Percentiles rank a stretch among this genome's conserved stretches.
phyloP scores from a whole-genome alignment of 2,888 invertebrate genomes.

The Rhogogaster chlorosoma region DNA sequence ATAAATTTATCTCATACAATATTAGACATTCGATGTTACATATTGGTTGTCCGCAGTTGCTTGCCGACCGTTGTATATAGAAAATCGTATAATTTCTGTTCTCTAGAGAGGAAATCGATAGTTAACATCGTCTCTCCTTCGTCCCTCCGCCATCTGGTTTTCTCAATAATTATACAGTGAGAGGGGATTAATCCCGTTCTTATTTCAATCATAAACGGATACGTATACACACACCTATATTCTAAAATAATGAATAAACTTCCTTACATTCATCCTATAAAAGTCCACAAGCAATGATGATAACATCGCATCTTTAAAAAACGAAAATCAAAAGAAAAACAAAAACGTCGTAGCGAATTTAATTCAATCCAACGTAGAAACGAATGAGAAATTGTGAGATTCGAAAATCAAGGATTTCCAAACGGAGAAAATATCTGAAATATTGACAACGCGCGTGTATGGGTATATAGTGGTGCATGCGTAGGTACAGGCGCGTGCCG shows the following conservation, averaged over 20 bases:
- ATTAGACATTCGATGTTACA: neutral
- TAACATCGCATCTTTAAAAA: neutral
- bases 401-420: neutral
- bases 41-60: neutral
- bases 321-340: too few relatives aligned
- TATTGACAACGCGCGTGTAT: neutral
- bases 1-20: neutral
- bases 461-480: neutral
- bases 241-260: neutral
- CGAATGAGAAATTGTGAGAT: neutral
- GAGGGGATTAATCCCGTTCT: neutral
- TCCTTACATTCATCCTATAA: neutral
- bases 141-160: neutral
- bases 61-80: neutral
- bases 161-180: neutral
- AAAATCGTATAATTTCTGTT: neutral
- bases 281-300: neutral
- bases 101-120: slow-evolving; percentile 15
- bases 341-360: neutral
- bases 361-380: neutral
- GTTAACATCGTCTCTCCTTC: neutral
- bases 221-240: neutral
- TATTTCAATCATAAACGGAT: neutral
- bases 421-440: neutral
- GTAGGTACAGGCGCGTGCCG: neutral